Evolutionary conservation across 2,797 vertebrate genomes (phyloP).

Genomic region (Coluber constrictor): DNA sequence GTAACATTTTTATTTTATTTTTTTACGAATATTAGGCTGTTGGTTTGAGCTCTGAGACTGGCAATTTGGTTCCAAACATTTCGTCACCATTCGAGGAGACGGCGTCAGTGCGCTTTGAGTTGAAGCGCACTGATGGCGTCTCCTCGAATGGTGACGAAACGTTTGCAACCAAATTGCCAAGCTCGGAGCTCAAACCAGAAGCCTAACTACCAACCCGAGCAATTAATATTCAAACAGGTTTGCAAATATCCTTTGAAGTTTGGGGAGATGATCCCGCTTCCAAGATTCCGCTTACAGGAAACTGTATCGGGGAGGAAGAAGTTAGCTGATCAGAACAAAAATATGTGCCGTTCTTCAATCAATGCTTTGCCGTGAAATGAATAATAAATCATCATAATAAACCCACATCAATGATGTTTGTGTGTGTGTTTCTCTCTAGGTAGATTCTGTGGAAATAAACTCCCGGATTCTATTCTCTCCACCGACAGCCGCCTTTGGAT

Average conservation of each 20-base stretch:
- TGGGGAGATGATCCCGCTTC: not conserved
- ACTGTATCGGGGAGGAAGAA: not conserved
- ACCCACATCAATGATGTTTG: constrained; percentile 5
- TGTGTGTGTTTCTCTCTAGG: constrained; percentile 68
- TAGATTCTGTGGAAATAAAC: constrained; percentile 84
- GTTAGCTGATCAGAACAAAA: not conserved
- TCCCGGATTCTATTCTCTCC: constrained; percentile 74
- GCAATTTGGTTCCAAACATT: no score
- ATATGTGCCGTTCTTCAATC: not conserved
- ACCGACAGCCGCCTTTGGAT: constrained; percentile 93
- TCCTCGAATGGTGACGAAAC: no score
- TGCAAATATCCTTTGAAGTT: not conserved
- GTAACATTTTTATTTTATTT: not conserved
- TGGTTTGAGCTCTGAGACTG: no score
- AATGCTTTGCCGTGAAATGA: not conserved
- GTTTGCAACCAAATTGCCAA: no score
- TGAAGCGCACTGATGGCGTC: no score
- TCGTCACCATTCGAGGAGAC: no score
- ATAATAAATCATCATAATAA: not conserved
- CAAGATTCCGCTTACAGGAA: not conserved
- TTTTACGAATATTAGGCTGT: not conserved
- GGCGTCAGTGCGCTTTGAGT: no score
- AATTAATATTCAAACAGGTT: no score
- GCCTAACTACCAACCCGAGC: no score
- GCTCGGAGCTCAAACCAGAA: no score